Conservation (phyloP, 2,797 vertebrate genomes). For the Lagothrix lagotricha region DNA sequence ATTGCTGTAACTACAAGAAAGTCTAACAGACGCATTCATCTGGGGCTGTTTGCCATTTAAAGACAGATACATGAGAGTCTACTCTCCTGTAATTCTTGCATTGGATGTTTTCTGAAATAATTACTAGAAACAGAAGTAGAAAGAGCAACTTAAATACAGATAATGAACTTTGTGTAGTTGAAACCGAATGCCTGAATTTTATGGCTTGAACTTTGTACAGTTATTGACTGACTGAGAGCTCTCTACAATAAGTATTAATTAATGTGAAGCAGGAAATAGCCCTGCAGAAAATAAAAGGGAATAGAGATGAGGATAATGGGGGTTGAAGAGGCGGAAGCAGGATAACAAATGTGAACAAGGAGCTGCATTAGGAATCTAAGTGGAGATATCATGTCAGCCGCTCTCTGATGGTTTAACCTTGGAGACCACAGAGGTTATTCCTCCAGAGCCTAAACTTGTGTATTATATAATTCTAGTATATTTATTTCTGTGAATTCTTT, state of each 20-base stretch:
- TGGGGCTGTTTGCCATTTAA: neutral
- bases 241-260: conserved; percentile 62
- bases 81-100: neutral
- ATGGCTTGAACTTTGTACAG: conserved; percentile 55
- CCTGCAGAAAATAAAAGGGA: neutral
- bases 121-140: conserved; percentile 24
- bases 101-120: neutral
- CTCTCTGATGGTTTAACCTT: conserved; percentile 22
- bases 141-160: conserved; percentile 4
- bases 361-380: conserved; percentile 21
- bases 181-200: conserved; percentile 45
- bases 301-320: conserved; percentile 42
- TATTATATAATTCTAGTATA: neutral
- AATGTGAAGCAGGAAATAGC: conserved; percentile 58
- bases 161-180: neutral
- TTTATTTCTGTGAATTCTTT: neutral
- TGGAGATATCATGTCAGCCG: neutral
- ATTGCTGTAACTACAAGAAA: neutral
- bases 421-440: neutral
- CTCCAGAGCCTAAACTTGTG: neutral
- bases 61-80: neutral
- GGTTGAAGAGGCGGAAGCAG: neutral
- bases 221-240: conserved; percentile 51
- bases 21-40: neutral
- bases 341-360: neutral